These are phyloP conservation scores for Procambarus clarkii DNA, from an alignment of 1,140 invertebrate genomes.

Conservation along the genomic window DNA sequence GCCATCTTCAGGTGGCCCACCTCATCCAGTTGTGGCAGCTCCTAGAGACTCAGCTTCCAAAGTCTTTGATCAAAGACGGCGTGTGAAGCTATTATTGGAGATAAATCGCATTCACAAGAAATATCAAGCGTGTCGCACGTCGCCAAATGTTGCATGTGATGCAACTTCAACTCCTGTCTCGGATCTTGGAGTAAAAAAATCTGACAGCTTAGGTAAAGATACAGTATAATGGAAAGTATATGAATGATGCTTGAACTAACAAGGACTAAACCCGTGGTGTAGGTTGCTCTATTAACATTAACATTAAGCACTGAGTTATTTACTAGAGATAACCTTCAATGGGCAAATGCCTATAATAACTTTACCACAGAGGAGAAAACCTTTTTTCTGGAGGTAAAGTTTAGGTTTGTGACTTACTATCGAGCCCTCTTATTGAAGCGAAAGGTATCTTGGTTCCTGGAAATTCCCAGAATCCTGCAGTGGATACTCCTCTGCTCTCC, in stretches of 20 bases:
- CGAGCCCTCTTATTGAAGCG: neutral
- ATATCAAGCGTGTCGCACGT: slow-evolving; percentile 4
- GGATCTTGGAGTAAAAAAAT: slow-evolving; percentile 2
- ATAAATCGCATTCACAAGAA: slow-evolving; percentile 36
- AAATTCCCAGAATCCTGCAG: neutral
- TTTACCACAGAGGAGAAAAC: neutral
- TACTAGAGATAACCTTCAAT: neutral
- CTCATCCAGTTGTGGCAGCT: neutral
- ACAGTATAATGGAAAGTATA: neutral
- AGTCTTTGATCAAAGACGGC: slow-evolving; percentile 25
- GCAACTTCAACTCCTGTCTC: neutral
- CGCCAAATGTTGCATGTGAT: neutral
- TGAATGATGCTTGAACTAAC: neutral
- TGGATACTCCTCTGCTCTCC: neutral
- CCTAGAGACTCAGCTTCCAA: slow-evolving; percentile 11
- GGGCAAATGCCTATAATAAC: neutral
- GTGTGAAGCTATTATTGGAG: slow-evolving; percentile 3
- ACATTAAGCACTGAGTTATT: neutral
- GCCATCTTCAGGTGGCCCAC: slow-evolving; percentile 26
- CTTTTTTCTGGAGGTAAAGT: neutral
- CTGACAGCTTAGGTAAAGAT: slow-evolving; percentile 30
- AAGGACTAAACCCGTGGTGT: neutral
- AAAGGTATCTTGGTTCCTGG: neutral
- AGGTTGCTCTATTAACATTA: neutral
- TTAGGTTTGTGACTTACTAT: neutral